Base-by-base conservation (phyloP, 2,888 invertebrate genomes). In the Sesia apiformis region DNA sequence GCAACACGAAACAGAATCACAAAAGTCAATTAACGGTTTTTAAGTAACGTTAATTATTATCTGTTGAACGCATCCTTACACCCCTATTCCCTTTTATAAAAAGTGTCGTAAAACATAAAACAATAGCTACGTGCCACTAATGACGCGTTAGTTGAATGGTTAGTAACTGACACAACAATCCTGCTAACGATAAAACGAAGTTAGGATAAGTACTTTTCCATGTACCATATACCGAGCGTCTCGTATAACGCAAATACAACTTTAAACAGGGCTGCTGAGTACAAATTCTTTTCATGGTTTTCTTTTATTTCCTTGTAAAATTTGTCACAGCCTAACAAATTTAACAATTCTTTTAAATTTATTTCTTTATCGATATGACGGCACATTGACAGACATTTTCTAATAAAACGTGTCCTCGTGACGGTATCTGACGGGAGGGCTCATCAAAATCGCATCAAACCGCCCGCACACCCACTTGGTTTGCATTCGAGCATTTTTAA, bases 171-270 rank as follows among this genome's bases (percentile, higher is more conserved):
- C 76, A 76, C 77, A 80, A 82, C 80, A 84, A 79, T 81, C 75
- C 74, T 56, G 63, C 70, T 78, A 80, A 84, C 83, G 81, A 84
- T 82, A 81, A 84, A 86, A 81, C 77, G 70, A 76, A 82, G 83
- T 84, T 69, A 74, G 72, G 76, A 73, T 88, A 87, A 89, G 88
- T 88, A 87, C 81, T 81, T 88, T 88, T 84, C 77, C 87, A 79
- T 88, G 88, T 88, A 74, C 62, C 65, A 60, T 62, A 70, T 63
- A 60, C 61, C 63, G 61, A 65, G 61, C 70, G 77, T 78, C 76
- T 69, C 74, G 78, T 71, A 74, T 76, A 74, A 59, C 70, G 61
- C 56, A 55, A 60, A 58, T 63, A 60, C 67, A 71, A 63, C 61
- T 66, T 39, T 57, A 61, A 73, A 71, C 70, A 68, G 56, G 62